Evolutionary conservation across 2,113 vertebrate genomes (phyloP).

Genomic region (Oncorhynchus clarkii): DNA sequence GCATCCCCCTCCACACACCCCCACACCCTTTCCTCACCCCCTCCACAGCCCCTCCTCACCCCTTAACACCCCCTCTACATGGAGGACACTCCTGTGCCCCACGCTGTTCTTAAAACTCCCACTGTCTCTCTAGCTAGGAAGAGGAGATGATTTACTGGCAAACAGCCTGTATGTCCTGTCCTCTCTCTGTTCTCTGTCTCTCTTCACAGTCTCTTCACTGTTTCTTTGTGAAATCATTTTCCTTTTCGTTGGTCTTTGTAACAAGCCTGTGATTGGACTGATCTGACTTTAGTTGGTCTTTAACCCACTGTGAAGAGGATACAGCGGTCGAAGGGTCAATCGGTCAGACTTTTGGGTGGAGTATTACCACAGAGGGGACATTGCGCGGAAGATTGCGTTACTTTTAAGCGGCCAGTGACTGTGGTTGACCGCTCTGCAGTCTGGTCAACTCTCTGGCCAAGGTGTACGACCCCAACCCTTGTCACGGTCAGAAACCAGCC

Average conservation of each 20-base stretch:
- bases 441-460: conserved; percentile 82
- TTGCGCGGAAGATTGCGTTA: background rate
- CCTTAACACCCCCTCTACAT: too few species aligned
- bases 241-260: background rate
- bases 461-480: conserved; percentile 76
- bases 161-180: background rate
- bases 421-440: conserved; percentile 22
- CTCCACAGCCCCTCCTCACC: too few species aligned
- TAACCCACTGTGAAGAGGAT: background rate
- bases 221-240: conserved; percentile 19
- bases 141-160: conserved; percentile 22
- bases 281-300: background rate
- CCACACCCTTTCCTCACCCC: too few species aligned
- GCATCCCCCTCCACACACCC: conserved; percentile 37
- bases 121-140: conserved; percentile 10
- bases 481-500: conserved; percentile 69
- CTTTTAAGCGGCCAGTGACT: background rate
- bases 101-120: conserved; percentile 51
- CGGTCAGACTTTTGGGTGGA: background rate
- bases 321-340: background rate
- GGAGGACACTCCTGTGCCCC: conserved; percentile 43
- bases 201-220: background rate
- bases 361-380: background rate
- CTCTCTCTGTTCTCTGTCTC: conserved; percentile 4
- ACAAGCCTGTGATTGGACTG: conserved; percentile 11